A percentile compares a stretch with the other conserved stretches of the same genome.
Conservation (phyloP, 2,797 vertebrate species). For the Micrastur ruficollis region DNA sequence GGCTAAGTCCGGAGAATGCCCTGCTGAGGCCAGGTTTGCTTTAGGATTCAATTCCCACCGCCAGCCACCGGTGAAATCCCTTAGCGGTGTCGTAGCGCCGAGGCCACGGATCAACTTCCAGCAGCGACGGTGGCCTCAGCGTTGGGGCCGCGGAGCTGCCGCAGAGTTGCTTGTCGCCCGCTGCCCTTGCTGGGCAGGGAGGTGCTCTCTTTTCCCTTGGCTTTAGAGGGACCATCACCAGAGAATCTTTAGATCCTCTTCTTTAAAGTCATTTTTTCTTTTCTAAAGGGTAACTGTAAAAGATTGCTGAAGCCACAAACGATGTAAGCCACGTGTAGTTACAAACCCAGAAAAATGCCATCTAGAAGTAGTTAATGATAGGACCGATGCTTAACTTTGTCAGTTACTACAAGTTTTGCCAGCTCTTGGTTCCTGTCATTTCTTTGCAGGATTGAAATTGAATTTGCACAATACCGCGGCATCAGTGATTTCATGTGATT, state of each 20-base stretch:
- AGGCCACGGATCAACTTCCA: fast-evolving
- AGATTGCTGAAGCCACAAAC: not conserved
- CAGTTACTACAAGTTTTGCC: not conserved
- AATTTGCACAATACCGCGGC: not conserved
- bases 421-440: not conserved
- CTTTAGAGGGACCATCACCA: fast-evolving
- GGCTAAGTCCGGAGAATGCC: fast-evolving
- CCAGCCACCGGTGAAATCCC: fast-evolving
- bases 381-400: not conserved
- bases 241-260: not conserved
- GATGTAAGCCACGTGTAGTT: not conserved
- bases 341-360: not conserved
- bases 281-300: not conserved
- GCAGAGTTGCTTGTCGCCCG: not conserved
- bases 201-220: fast-evolving
- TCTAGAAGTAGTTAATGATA: not conserved
- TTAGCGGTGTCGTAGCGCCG: fast-evolving
- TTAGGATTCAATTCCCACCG: fast-evolving
- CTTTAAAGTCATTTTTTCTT: not conserved
- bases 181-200: not conserved
- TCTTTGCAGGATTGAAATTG: not conserved
- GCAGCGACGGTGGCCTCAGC: not conserved
- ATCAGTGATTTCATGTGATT: not conserved
- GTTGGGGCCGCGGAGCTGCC: not conserved
- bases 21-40: fast-evolving